phyloP scores from a whole-genome alignment of 2,797 vertebrate species.

The Miichthys miiuy region DNA sequence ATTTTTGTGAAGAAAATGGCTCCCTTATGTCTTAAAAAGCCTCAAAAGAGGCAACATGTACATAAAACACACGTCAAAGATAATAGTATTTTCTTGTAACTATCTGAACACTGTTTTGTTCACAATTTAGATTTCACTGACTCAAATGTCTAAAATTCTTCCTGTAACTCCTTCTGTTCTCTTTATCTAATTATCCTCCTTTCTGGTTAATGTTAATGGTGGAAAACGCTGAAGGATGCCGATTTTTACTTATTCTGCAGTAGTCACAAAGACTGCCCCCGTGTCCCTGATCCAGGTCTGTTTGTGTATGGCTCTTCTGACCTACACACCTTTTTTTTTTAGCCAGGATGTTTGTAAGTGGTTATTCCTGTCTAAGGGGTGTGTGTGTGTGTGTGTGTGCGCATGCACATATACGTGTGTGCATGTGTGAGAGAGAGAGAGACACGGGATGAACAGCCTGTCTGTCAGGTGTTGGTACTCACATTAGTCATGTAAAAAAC shows the following conservation, averaged over 20 bases:
- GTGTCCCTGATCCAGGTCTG: neutral
- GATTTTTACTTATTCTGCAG: neutral
- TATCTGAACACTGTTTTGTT: neutral
- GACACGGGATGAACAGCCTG: constrained; percentile 62
- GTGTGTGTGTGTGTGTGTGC: constrained; percentile 23
- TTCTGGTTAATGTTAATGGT: neutral
- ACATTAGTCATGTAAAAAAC: constrained; percentile 80
- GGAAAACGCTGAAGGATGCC: neutral
- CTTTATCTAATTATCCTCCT: neutral
- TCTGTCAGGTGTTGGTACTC: constrained; percentile 81
- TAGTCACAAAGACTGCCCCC: neutral
- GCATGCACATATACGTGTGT: constrained; percentile 29
- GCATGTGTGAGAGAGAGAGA: neutral
- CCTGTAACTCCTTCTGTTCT: neutral
- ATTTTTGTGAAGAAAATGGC: neutral
- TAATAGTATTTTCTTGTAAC: neutral
- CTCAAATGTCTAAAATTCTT: neutral
- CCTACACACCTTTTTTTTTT: neutral
- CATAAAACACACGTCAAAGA: neutral
- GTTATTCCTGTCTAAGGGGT: constrained; percentile 35
- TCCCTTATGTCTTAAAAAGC: neutral
- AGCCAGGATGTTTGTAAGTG: constrained; percentile 23
- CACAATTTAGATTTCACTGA: neutral
- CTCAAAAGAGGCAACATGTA: neutral
- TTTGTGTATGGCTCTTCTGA: neutral